phyloP scores from a whole-genome alignment of 2,113 vertebrate genomes.

The Ptyas mucosa region DNA sequence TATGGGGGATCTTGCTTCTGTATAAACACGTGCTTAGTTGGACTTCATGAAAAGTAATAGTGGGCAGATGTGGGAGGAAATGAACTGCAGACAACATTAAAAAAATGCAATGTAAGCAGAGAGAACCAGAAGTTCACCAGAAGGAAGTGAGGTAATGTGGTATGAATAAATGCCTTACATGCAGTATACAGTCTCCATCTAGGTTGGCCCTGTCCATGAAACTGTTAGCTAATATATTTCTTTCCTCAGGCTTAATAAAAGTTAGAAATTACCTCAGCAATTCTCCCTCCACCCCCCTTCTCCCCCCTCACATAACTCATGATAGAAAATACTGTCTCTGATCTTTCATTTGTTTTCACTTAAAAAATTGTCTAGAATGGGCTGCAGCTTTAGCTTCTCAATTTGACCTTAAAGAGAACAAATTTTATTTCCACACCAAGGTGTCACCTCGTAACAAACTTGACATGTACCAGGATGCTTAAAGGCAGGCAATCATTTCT shows the following conservation, averaged over 20 bases:
- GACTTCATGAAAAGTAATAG: background rate
- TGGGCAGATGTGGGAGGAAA: background rate
- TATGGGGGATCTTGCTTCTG: background rate
- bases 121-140: background rate
- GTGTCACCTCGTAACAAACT: constrained; percentile 44
- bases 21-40: background rate
- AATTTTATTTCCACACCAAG: constrained; percentile 17
- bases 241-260: constrained; percentile 7
- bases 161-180: background rate
- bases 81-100: background rate
- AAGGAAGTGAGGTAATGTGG: background rate
- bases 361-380: constrained; percentile 44
- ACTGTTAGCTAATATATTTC: background rate
- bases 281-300: background rate
- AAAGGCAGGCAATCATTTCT: constrained; percentile 47
- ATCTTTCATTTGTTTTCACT: background rate
- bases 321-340: background rate
- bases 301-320: background rate
- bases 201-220: background rate
- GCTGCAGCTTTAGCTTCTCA: constrained; percentile 40
- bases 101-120: background rate
- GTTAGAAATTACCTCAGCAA: background rate
- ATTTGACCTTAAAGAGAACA: constrained; percentile 27
- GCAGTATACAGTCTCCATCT: background rate
- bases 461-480: constrained; percentile 54